phyloP scores from a whole-genome alignment of 2,797 vertebrate genomes.

The Phrynocephalus vlangalii region DNA sequence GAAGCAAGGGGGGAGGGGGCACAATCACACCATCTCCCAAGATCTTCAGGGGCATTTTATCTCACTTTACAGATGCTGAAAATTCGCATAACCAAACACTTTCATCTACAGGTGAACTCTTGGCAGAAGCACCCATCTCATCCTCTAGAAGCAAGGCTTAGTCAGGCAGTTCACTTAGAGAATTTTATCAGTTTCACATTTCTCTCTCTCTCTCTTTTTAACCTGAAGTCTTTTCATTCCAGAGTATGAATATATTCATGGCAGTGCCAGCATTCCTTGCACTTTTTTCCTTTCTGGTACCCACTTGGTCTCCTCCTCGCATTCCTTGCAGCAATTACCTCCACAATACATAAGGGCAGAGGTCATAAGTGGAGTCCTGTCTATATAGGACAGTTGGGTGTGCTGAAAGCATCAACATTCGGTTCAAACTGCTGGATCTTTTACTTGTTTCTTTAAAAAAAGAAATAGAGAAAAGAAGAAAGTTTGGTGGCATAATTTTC shows the following conservation, averaged over 20 bases:
- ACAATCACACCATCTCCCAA: neutral
- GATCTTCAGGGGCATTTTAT: neutral
- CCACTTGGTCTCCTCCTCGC: neutral
- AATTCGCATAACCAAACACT: neutral
- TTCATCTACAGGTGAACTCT: neutral
- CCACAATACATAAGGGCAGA: neutral
- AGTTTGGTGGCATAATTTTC: neutral
- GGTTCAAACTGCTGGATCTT: neutral
- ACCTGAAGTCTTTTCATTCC: too few relatives aligned
- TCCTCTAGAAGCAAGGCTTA: neutral
- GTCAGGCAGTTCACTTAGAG: neutral
- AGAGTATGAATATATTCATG: neutral
- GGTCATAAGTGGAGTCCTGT: neutral
- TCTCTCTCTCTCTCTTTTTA: too few relatives aligned
- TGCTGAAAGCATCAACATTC: neutral
- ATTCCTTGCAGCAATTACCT: neutral
- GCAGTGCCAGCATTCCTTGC: neutral
- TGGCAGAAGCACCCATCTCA: neutral
- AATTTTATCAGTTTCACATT: too few relatives aligned
- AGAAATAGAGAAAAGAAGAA: neutral
- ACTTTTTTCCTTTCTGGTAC: neutral
- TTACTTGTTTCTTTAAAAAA: neutral
- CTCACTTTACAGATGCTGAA: neutral
- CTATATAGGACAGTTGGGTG: too few relatives aligned
- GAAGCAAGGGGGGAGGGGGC: neutral